A percentile compares a stretch with the other conserved stretches of the same genome.
phyloP scores from a whole-genome alignment of 2,113 vertebrate species.

The Nycticryphes semicollaris region DNA sequence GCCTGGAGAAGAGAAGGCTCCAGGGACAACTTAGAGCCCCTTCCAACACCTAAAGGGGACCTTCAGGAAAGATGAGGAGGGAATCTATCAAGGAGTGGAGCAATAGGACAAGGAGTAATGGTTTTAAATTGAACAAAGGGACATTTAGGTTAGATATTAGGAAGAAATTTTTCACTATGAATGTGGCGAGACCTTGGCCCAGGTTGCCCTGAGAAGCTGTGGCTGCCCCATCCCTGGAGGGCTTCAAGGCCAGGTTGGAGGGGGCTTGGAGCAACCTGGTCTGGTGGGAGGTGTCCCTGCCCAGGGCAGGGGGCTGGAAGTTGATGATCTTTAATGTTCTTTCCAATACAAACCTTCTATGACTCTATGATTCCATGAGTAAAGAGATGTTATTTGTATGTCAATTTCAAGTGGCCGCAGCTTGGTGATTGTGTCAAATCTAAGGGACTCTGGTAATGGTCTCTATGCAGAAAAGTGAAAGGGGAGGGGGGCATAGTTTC shows the following conservation, averaged over 20 bases:
- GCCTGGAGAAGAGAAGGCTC: not conserved
- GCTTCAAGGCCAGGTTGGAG: not conserved
- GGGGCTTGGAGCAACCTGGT: not conserved
- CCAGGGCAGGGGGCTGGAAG: not conserved
- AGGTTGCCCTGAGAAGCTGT: not conserved
- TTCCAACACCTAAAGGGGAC: not conserved
- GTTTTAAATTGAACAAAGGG: not conserved
- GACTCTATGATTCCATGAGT: not conserved
- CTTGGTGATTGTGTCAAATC: not conserved
- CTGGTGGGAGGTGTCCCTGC: not conserved
- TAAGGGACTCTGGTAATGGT: not conserved
- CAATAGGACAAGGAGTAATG: not conserved
- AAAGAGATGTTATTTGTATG: not conserved
- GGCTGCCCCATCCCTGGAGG: not conserved
- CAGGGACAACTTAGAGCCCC: not conserved
- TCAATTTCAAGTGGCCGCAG: not conserved
- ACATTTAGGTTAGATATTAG: not conserved
- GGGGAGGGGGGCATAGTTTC: not conserved
- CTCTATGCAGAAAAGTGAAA: not conserved
- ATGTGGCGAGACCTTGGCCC: not conserved
- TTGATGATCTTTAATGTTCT: not conserved
- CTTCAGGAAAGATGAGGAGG: not conserved
- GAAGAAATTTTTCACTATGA: not conserved
- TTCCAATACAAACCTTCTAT: not conserved
- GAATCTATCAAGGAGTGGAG: not conserved